A percentile compares a stretch with the other conserved stretches of the same genome.
Conservation (phyloP, 2,888 invertebrate genomes). For the Scaptomyza reducta region DNA sequence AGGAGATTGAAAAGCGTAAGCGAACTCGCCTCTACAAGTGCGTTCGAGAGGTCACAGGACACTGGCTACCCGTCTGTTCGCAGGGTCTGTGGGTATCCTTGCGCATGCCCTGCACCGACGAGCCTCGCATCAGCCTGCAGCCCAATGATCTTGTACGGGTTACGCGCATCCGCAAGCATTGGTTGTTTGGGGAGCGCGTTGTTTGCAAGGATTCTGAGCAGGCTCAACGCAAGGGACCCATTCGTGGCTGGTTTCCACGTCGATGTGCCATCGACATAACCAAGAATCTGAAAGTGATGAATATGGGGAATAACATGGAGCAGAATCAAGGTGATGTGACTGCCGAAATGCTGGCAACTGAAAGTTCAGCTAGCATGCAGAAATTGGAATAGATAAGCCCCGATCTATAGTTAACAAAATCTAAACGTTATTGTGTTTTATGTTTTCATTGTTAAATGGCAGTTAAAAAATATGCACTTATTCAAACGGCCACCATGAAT, state of each 20-base stretch:
- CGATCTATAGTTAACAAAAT: not conserved
- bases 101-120: conserved; percentile 93
- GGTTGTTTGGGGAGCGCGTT: conserved; percentile 92
- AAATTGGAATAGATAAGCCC: not conserved
- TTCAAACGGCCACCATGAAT: not conserved
- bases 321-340: not conserved
- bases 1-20: conserved; percentile 93
- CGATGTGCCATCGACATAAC: conserved; percentile 88
- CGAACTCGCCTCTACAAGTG: conserved; percentile 89
- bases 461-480: not conserved
- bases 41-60: conserved; percentile 88
- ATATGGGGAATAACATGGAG: not conserved
- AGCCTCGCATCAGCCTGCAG: conserved; percentile 90
- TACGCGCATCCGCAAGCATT: conserved; percentile 93
- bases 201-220: conserved; percentile 13
- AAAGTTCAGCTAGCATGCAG: not conserved
- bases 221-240: conserved; percentile 45
- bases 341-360: too few species aligned
- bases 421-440: not conserved
- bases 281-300: conserved; percentile 47
- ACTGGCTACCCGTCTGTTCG: conserved; percentile 89
- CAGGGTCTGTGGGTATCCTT: conserved; percentile 88
- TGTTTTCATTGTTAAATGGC: not conserved
- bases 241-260: conserved; percentile 96
- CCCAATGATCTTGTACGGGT: conserved; percentile 90